A percentile compares a stretch with the other conserved stretches of the same genome.
Evolutionary conservation across 1,140 invertebrate genomes (phyloP).

Genomic region (Hirudo medicinalis): DNA sequence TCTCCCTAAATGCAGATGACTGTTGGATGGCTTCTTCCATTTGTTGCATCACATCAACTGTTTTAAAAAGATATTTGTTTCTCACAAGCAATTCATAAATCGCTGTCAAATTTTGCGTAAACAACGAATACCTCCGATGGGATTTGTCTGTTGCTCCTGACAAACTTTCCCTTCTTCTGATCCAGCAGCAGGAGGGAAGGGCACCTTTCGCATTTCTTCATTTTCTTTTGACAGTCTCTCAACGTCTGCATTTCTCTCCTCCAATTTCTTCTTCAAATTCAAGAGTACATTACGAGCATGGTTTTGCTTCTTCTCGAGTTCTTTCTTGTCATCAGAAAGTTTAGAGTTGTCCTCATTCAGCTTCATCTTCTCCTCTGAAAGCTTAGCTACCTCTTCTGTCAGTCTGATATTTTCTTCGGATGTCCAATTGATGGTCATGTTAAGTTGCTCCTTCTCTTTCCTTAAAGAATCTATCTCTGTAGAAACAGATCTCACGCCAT

Average conservation of each 20-base stretch:
- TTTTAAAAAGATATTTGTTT: too few species aligned
- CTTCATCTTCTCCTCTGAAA: conserved; percentile 31
- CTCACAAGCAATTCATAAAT: too few species aligned
- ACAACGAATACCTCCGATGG: too few species aligned
- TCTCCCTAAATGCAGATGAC: background rate
- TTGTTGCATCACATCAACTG: background rate
- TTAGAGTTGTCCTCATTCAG: background rate
- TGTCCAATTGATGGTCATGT: conserved; percentile 55
- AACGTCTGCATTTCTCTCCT: conserved; percentile 36
- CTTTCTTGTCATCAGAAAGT: conserved; percentile 27
- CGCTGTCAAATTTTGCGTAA: too few species aligned
- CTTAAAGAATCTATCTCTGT: conserved; percentile 46
- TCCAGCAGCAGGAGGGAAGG: background rate
- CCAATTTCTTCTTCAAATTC: conserved; percentile 32
- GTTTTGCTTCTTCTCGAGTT: conserved; percentile 27
- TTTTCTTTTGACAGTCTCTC: conserved; percentile 38
- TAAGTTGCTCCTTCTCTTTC: conserved; percentile 61
- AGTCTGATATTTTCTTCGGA: conserved; percentile 54
- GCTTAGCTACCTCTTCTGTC: conserved; percentile 52
- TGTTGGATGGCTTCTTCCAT: background rate
- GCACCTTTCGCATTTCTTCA: conserved; percentile 28
- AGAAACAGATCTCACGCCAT: conserved; percentile 41
- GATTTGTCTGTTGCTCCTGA: conserved; percentile 11
- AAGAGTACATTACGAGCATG: conserved; percentile 4
- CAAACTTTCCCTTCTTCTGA: background rate